These are phyloP conservation scores for Albula glossodonta DNA, from an alignment of 2,113 vertebrate species.

Conservation along the genomic window DNA sequence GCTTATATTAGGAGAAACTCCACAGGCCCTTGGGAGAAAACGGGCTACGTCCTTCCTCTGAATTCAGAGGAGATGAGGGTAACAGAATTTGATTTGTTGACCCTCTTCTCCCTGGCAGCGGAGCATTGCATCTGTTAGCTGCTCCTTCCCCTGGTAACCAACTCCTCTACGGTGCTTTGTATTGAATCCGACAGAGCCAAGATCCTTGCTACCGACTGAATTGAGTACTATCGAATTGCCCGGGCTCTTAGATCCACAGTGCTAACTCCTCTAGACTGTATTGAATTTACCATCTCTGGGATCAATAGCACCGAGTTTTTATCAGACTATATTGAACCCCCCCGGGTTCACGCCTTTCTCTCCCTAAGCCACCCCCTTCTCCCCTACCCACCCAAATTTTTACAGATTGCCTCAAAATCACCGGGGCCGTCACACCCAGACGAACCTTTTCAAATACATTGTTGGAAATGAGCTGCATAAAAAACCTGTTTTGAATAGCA, in stretches of 20 bases:
- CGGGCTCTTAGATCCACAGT: conserved; percentile 73
- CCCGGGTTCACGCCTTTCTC: conserved; percentile 59
- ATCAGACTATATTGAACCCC: conserved; percentile 69
- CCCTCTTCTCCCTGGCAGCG: conserved; percentile 65
- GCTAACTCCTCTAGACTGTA: conserved; percentile 78
- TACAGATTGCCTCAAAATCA: conserved; percentile 63
- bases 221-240: conserved; percentile 76
- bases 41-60: conserved; percentile 55
- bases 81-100: conserved; percentile 74
- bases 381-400: conserved; percentile 52
- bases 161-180: conserved; percentile 56
- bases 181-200: conserved; percentile 76
- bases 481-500: conserved; percentile 43
- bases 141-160: conserved; percentile 60
- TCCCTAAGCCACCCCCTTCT: conserved; percentile 48
- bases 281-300: conserved; percentile 74
- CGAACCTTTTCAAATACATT: conserved; percentile 53
- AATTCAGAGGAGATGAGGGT: conserved; percentile 71
- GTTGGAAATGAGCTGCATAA: conserved; percentile 53
- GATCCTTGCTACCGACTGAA: conserved; percentile 69
- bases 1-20: conserved; percentile 71
- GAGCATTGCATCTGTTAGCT: conserved; percentile 74
- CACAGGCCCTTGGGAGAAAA: conserved; percentile 40
- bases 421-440: conserved; percentile 57
- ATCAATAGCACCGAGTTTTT: conserved; percentile 78